Conservation (phyloP, 2,888 invertebrate genomes). For the Priapulus caudatus region DNA sequence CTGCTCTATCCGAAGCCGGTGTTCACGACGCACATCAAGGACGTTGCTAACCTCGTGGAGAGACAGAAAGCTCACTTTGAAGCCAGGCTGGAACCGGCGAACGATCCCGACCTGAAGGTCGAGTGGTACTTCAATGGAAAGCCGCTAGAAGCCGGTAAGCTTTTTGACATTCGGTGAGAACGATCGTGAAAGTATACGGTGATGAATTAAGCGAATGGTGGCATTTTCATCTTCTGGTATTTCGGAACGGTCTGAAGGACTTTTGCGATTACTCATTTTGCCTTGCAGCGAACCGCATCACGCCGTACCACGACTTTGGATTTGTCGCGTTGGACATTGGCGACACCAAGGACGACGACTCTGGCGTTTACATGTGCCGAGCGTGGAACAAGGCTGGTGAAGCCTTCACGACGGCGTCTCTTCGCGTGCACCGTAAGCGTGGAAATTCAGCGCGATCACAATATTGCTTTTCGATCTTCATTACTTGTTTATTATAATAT, state of each 20-base stretch:
- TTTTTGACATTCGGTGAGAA: no score
- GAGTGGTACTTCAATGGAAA: conserved; percentile 87
- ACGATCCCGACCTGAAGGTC: conserved; percentile 71
- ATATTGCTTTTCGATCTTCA: no score
- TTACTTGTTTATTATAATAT: no score
- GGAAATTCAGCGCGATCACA: no score
- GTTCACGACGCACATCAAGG: neutral
- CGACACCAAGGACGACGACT: conserved; percentile 53
- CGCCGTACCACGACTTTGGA: conserved; percentile 67
- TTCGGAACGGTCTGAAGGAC: no score
- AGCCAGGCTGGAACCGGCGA: conserved; percentile 78
- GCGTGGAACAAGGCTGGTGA: conserved; percentile 83
- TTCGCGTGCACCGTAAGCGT: conserved; percentile 70
- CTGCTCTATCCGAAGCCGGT: neutral
- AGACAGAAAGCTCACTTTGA: conserved; percentile 70
- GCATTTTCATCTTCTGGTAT: no score
- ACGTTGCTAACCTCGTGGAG: neutral
- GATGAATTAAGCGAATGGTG: no score
- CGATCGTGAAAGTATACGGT: no score
- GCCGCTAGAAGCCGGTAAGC: conserved; percentile 28
- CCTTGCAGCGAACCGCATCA: neutral
- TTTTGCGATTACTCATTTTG: no score
- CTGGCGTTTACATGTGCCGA: conserved; percentile 87
- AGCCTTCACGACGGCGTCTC: conserved; percentile 87
- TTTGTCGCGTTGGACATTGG: conserved; percentile 88